Conservation (phyloP, 2,888 invertebrate species). For the Idaea biselata region DNA sequence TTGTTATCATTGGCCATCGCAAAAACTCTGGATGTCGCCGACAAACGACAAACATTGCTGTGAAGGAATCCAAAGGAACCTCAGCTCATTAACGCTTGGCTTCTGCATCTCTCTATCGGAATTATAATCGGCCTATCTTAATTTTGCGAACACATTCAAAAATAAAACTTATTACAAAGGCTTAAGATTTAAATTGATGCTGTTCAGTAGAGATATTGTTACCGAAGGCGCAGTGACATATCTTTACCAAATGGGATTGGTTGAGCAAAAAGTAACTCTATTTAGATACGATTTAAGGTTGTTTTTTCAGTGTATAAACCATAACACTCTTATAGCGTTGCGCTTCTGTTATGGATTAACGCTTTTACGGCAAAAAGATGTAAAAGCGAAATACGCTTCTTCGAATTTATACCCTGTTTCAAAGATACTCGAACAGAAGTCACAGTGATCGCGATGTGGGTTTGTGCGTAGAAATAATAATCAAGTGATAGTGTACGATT, state of each 20-base stretch:
- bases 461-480: neutral
- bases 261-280: neutral
- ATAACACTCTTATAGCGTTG: constrained; percentile 14
- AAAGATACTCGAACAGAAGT: constrained; percentile 6
- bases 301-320: neutral
- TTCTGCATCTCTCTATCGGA: constrained; percentile 41
- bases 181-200: constrained; percentile 18
- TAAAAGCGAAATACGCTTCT: constrained; percentile 11
- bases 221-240: constrained; percentile 14
- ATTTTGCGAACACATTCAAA: constrained; percentile 12
- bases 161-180: constrained; percentile 9
- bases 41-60: constrained; percentile 75
- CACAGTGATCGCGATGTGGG: neutral
- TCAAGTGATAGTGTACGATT: constrained; percentile 52
- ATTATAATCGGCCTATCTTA: constrained; percentile 40
- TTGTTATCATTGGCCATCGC: constrained; percentile 74
- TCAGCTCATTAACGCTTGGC: constrained; percentile 76
- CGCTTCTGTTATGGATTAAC: constrained; percentile 9
- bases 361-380: constrained; percentile 16
- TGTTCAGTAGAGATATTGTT: constrained; percentile 7
- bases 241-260: neutral
- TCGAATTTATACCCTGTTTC: constrained; percentile 17
- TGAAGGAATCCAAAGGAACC: constrained; percentile 67
- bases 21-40: constrained; percentile 72
- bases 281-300: neutral